These are phyloP conservation scores for Notarius lentiginosus DNA, from an alignment of 2,113 vertebrate genomes.

Conservation along the genomic window DNA sequence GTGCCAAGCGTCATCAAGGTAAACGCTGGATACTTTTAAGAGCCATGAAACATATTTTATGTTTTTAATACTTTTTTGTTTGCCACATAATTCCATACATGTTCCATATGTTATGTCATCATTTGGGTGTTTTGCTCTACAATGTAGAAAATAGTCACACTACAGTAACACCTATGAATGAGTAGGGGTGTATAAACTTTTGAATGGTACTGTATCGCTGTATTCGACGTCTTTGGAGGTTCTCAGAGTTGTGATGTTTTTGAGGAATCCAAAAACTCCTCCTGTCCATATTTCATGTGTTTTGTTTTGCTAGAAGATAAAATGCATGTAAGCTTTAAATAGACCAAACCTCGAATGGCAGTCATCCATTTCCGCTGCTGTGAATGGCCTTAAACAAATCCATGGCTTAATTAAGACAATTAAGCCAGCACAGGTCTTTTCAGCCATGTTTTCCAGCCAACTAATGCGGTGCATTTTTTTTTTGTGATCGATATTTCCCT, in stretches of 20 bases:
- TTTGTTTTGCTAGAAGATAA: constrained; percentile 12
- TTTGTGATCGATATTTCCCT: constrained; percentile 31
- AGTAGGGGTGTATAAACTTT: too few relatives aligned
- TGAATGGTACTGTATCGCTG: background rate
- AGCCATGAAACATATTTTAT: too few relatives aligned
- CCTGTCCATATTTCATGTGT: background rate
- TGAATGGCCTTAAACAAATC: constrained; percentile 20
- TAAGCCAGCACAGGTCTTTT: constrained; percentile 19
- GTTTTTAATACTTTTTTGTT: too few relatives aligned
- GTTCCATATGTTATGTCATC: too few relatives aligned
- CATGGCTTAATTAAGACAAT: constrained; percentile 35
- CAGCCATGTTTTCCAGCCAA: background rate
- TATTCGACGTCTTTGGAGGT: background rate
- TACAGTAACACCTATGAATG: too few relatives aligned
- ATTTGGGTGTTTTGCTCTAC: too few relatives aligned
- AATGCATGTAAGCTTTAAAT: background rate
- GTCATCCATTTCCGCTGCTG: background rate
- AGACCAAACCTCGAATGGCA: background rate
- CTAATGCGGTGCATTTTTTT: constrained; percentile 7
- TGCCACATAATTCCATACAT: too few relatives aligned
- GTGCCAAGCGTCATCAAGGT: too few relatives aligned
- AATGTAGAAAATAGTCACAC: too few relatives aligned
- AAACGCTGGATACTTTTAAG: too few relatives aligned
- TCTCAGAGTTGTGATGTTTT: background rate
- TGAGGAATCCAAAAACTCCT: background rate